Evolutionary conservation across 2,113 vertebrate species (phyloP), one percentile per base, ranked within the genome.

Genomic region (Vidua chalybeata): DNA sequence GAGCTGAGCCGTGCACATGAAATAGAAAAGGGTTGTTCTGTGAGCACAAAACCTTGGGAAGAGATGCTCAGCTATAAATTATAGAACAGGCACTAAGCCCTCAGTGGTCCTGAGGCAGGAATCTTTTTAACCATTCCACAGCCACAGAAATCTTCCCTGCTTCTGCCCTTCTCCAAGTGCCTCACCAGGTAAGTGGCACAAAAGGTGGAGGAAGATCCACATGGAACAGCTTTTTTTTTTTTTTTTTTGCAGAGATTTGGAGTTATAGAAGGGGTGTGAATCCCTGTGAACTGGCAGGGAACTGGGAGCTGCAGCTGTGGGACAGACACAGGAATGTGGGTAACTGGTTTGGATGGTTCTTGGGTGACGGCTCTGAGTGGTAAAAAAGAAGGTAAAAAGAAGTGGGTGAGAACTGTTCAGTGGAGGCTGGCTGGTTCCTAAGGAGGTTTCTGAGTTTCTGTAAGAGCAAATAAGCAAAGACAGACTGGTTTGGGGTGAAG

Each of bases 61-160:
- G 73, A 95, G 67, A 87, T 71, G 39, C 77, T 24, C 92, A 95
- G 90, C 96, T 97, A 66, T 76, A 74, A 83, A 90, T 90, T 77
- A 77, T 90, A 84, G 58, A 90, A 19, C 58, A 77, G 87, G 56
- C 43, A 90, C 49, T 71, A 23, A 90, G 43, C 56, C 49, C 79
- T 77, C 80, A 2, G 83, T 68, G 39, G 37, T 75, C 89, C 90
- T 64, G 51, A 48, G 80, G 71, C 81, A 95, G 94, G 90, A 95
- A 95, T 79, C 61, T 49, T 94, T 89, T 95, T 96, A 95, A 90
- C 74, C 54, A 22, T 94, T 97, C 94, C 94, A 94, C 74, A 92
- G 58, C 81, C 45, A 48, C 39, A 55, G 68, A 64, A 71, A 68
- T n/a, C 79, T 52, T 80, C 58, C 45, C 31, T 49, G 23, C 56